Evolutionary conservation across 92 coral and sea anemone species (phyloP).

Genomic region (Siderastrea radians): DNA sequence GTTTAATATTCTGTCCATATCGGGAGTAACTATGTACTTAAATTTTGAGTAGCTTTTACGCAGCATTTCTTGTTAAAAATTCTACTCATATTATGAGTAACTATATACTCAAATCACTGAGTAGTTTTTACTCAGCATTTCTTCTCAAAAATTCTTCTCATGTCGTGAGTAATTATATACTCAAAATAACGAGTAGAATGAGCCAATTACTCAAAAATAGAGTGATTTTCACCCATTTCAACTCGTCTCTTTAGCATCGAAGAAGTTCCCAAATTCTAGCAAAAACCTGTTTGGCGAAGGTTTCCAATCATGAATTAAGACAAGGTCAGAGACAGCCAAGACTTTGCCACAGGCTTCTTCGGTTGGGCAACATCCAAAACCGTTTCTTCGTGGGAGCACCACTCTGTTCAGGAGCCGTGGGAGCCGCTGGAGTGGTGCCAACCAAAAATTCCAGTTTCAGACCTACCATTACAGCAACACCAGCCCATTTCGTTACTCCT

Average conservation of each 20-base stretch:
- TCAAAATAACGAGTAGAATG: no score
- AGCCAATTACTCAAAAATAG: no score
- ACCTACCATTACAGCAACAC: slow-evolving; percentile 6
- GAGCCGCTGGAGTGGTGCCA: slow-evolving; percentile 62
- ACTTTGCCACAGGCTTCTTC: slow-evolving; percentile 51
- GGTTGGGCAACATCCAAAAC: slow-evolving; percentile 41
- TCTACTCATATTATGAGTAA: no score
- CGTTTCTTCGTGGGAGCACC: slow-evolving; percentile 69
- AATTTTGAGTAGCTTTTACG: no score
- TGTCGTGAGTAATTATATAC: no score
- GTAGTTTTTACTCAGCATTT: no score
- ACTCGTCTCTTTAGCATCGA: slow-evolving; percentile 54
- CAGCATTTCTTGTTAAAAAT: no score
- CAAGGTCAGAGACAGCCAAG: slow-evolving; percentile 60
- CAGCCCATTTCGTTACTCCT: slow-evolving; percentile 40
- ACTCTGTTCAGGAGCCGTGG: slow-evolving; percentile 53
- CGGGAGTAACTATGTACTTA: no score
- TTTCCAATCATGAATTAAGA: slow-evolving; percentile 51
- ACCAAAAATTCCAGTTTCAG: slow-evolving; percentile 8
- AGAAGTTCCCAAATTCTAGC: slow-evolving; percentile 70
- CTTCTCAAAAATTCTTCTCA: no score
- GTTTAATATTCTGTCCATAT: no score
- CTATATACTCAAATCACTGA: no score
- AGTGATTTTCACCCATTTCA: no score
- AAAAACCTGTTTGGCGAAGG: slow-evolving; percentile 60